Evolutionary conservation across 1,140 invertebrate genomes (phyloP), one percentile per base, ranked within the genome.

Genomic region (Zaprionus kolodkinae): DNA sequence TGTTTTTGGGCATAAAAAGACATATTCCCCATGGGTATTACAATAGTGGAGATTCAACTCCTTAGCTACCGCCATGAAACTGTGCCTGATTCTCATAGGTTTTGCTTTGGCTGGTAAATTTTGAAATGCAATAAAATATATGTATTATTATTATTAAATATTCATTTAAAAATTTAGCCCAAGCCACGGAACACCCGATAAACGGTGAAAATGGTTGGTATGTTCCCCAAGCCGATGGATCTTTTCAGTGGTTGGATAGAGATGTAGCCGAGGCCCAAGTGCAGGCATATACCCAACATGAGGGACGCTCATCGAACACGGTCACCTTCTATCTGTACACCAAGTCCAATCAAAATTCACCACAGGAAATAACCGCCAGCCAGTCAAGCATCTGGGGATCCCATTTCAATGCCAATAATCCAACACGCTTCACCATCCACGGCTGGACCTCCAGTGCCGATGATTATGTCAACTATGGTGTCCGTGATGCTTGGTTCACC

Each of bases 401-500:
- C 0, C 25, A 76, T 78, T 92, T 92, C 74, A 88, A 92, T 30
- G 40, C 78, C 40, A 78, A 79, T 11, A 76, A 92, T 30, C 91
- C 91, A 43, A 92, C 91, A 1, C 83, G 91, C 15, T 79, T 92
- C 69, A 78, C 86, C 59, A 92, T 93, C 52, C 91, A 93, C 72
- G 91, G 90, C 43, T 92, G 88, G 86, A 72, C 80, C 71, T 69
- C 90, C 66, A 83, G 79, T 63, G 72, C 76, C 36, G 80, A 87
- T 17, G 85, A 89, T 12, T 81, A 78, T 54, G 71, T 91, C 45
- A 91, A 86, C 72, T 81, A 69, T 48, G 79, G 78, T 5, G 78
- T 84, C 9, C 79, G 93, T 85, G 59, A 91, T 72, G 94, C 93
- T 9, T 94, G 93, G 81, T 89, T 94, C 6, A 76, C 73, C 0